These are phyloP conservation scores for Pachydiplax longipennis DNA, from an alignment of 2,888 invertebrate species.

Conservation along the genomic window DNA sequence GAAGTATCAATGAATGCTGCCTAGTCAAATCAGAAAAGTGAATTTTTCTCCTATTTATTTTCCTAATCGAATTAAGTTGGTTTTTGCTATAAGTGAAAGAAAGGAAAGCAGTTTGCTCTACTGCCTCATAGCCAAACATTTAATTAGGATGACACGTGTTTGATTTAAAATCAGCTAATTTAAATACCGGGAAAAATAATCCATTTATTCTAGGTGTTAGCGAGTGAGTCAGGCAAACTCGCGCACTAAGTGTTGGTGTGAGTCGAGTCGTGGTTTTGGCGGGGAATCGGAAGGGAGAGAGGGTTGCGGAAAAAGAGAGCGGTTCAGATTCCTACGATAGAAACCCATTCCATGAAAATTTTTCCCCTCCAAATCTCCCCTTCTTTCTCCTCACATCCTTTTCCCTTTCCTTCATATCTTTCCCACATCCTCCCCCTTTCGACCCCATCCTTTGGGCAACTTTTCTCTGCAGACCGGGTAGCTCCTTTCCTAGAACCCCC, in stretches of 20 bases:
- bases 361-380: not conserved
- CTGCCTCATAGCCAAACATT: too few relatives aligned
- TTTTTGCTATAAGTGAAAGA: too few relatives aligned
- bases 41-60: too few relatives aligned
- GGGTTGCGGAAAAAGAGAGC: not conserved
- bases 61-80: too few relatives aligned
- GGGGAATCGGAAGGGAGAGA: not conserved
- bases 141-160: too few relatives aligned
- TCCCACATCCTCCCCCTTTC: not conserved
- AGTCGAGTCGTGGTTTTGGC: not conserved
- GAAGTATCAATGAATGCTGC: too few relatives aligned
- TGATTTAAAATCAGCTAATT: too few relatives aligned
- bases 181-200: too few relatives aligned
- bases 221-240: not conserved
- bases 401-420: not conserved
- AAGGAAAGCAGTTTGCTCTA: too few relatives aligned
- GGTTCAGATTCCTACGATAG: not conserved
- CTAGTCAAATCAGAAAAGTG: too few relatives aligned
- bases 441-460: not conserved
- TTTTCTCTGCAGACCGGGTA: not conserved
- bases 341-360: not conserved
- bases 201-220: not conserved
- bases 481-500: not conserved
- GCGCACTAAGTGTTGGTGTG: not conserved
- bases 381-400: not conserved